Evolutionary conservation across 2,797 vertebrate species (phyloP), one percentile per base, ranked within the genome.

Genomic region (Rhinogobio ventralis): DNA sequence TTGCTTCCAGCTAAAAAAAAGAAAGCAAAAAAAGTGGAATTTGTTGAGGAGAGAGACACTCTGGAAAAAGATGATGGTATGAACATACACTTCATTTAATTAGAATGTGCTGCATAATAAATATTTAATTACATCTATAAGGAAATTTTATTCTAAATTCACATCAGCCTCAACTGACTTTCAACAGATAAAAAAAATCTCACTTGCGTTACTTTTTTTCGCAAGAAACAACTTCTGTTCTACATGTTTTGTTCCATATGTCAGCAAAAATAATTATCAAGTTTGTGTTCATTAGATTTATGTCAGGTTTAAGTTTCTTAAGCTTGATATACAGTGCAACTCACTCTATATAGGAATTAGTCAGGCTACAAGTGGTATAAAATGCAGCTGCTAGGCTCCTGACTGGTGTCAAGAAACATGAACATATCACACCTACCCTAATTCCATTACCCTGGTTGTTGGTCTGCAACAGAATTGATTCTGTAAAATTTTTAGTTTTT

Each of bases 1-100:
- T 95, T 95, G 94, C 92, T 97, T 92, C 94, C 93, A 85, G 94
- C 93, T 85, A 96, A 96, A 87, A 97, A 97, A 92, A 97, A 96
- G 91, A 97, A 97, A 87, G 3, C 96, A 86, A 97, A 95, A 89
- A 95, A 94, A 62, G 93, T 96, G 10, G 96, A 95, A 81, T 97
- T 96, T 68, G 94, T 95, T 84, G 95, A 96, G 78, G 95, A 95
- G 80, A 94, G 93, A 83, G 95, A 96, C 79, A 89, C 42, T 49
- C 92, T 83, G 89, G 93, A 86, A 95, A 96, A 95, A 89, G 95
- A 96, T 90, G 94, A 96, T 8, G 88, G 91, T 92, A 72, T 45
- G 81, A 19, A 42, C 19, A 17, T 23, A 25, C 1, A 9, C 49
- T 30, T 49, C 15, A 46, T 55, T 13, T 64, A 33, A 45, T 81